phyloP scores from a whole-genome alignment of 2,797 vertebrate species.

The Macroramphosus scolopax region DNA sequence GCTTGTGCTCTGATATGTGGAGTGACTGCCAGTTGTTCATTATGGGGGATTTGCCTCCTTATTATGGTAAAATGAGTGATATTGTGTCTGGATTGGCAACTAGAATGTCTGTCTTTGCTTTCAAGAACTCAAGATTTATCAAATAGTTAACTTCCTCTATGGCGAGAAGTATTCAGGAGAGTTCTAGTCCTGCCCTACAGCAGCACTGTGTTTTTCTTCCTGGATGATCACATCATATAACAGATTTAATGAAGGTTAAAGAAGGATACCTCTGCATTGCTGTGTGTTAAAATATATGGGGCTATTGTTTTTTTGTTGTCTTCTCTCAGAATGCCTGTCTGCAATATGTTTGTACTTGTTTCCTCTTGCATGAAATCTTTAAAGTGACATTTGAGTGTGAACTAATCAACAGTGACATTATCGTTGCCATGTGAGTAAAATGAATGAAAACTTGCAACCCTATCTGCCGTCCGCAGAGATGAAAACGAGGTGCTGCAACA shows the following conservation, averaged over 20 bases:
- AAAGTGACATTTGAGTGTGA: conserved; percentile 31
- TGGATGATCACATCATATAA: conserved; percentile 33
- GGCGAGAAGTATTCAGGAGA: conserved; percentile 23
- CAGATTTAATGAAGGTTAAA: conserved; percentile 30
- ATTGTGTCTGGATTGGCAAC: conserved; percentile 10
- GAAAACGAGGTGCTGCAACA: conserved; percentile 75
- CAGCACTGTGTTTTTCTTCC: conserved; percentile 23
- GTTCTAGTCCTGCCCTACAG: conserved; percentile 27
- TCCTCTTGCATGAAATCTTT: conserved; percentile 20
- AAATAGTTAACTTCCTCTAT: conserved; percentile 34
- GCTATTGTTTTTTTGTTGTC: conserved; percentile 17
- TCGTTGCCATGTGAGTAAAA: conserved; percentile 59
- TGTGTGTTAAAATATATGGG: conserved; percentile 27
- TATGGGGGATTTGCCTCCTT: too few relatives aligned
- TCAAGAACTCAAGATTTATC: conserved; percentile 27
- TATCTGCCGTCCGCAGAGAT: conserved; percentile 73
- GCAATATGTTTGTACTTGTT: conserved; percentile 51
- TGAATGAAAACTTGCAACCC: conserved; percentile 63
- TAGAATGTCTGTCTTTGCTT: too few relatives aligned
- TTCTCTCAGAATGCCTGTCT: conserved; percentile 39
- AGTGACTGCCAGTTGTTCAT: too few relatives aligned
- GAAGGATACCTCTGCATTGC: conserved; percentile 19
- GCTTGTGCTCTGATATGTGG: neutral
- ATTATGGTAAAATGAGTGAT: too few relatives aligned
- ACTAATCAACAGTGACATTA: conserved; percentile 57